Percentiles rank a stretch among this genome's conserved stretches.
Evolutionary conservation across 2,113 vertebrate genomes (phyloP).

Genomic region (Etheostoma cragini): DNA sequence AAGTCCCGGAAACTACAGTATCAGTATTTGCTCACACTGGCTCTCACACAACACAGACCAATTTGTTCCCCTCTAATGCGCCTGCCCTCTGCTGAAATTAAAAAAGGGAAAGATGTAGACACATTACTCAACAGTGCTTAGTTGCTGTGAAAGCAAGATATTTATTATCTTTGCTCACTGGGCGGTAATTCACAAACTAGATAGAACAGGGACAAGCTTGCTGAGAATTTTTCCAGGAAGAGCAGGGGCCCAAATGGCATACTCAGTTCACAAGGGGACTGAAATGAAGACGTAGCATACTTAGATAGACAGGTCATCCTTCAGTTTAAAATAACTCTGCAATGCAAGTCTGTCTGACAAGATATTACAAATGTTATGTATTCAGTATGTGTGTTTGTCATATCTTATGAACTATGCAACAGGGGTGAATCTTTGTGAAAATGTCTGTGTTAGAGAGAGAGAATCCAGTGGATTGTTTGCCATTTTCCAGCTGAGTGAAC

Average conservation of each 20-base stretch:
- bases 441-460: not conserved
- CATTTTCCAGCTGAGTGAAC: slow-evolving; percentile 41
- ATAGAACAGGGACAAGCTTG: slow-evolving; percentile 26
- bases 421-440: not conserved
- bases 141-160: slow-evolving; percentile 65
- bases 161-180: slow-evolving; percentile 70
- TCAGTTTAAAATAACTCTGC: slow-evolving; percentile 19
- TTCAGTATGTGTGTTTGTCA: slow-evolving; percentile 14
- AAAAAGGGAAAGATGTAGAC: slow-evolving; percentile 26
- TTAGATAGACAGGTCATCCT: slow-evolving; percentile 13
- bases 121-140: slow-evolving; percentile 23
- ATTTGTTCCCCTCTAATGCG: slow-evolving; percentile 43
- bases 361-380: slow-evolving; percentile 1
- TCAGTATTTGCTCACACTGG: slow-evolving; percentile 27
- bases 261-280: slow-evolving; percentile 22
- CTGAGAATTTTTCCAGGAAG: slow-evolving; percentile 42
- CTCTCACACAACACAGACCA: slow-evolving; percentile 22
- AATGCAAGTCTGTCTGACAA: slow-evolving; percentile 1
- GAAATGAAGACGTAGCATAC: slow-evolving; percentile 34
- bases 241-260: not conserved
- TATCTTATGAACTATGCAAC: slow-evolving; percentile 35
- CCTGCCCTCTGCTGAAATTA: slow-evolving; percentile 19
- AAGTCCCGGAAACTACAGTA: slow-evolving; percentile 11
- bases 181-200: slow-evolving; percentile 30
- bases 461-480: slow-evolving; percentile 29